Base-by-base conservation (phyloP, 2,113 vertebrate genomes). In the Carassius gibelio region DNA sequence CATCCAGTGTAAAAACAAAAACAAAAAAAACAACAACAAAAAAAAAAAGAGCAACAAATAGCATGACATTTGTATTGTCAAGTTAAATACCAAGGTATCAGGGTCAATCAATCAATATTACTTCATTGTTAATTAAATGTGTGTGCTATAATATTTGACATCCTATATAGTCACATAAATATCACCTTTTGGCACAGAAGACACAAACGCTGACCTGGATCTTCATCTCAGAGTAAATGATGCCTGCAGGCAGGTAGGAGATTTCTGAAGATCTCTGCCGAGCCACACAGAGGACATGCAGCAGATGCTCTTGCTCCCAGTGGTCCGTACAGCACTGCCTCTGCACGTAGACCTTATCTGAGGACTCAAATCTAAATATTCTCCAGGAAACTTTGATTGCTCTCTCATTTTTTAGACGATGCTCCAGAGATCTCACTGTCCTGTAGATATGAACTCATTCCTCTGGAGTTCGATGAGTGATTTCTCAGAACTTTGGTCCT, bases 271-370 rank as follows among this genome's bases (percentile, higher is more conserved):
- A 89, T 89, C 82, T 86, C 81, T 89, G 89, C 90, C 90, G 88
- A 89, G 75, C 90, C 88, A 84, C 87, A 81, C 75, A 87, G 71
- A 77, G 86, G 92, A 86, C 89, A 85, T 3, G 82, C 86, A 90
- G 86, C 85, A 87, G 88, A 90, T 66, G 78, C 50, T 88, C 72
- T 36, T 36, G 79, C 57, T 68, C 14, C 86, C 91, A 93, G 92
- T 92, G 91, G 85, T 81, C 91, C 89, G 34, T 92, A 38, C 92
- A 90, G 90, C 83, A 75, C 76, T 85, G 80, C 82, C 62, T 84
- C 90, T 91, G 82, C 69, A 91, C 88, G 88, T 83, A 89, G 91
- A 88, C 91, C 81, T 92, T 87, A 89, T 87, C 91, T 86, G 61
- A 82, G 69, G 26, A 48, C 75, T 72, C 85, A 0, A 71, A 71